Base-by-base conservation (phyloP, 2,888 invertebrate species). In the Taenaris catops region DNA sequence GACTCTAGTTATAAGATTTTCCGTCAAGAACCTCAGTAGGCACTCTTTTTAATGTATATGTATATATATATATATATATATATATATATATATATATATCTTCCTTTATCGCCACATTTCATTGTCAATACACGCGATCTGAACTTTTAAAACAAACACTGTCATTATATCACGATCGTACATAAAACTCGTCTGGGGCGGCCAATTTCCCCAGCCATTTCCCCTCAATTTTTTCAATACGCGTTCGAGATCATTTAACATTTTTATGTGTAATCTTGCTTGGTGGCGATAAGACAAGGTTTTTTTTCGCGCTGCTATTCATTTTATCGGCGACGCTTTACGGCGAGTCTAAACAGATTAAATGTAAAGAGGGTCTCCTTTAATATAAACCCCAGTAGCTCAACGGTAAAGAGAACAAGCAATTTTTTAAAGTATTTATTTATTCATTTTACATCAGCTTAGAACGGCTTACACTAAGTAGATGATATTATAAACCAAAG, bases 251-350 rank as follows among this genome's bases (percentile, higher is more conserved):
- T 74, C 80, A 79, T 84, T 86, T 81, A 84, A 83, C 84, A 84
- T 84, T 84, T 86, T 86, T 84, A 84, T 84, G 84, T 84, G 80
- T 84, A 83, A 84, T 83, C 79, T 78, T 66, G 72, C 78, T 69
- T 56, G 72, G 66, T 70, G 71, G 74, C 72, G 78, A 80, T 78
- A 73, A 76, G 79, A 70, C 72, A 66, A 74, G 70, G 63, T 69
- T 76, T 75, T 75, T n/a, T n/a, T 70, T 68, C 66, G 71, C 70
- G 66, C 68, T 65, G 63, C 63, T 70, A 69, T 83, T 81, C 80
- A 74, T 81, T 84, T 81, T 81, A 81, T 78, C 70, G 73, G 60
- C 64, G 63, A 69, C 79, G 67, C 68, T 83, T 83, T 81, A 79
- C 68, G 63, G 66, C 69, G 53, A 67, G 63, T 75, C 69, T 69